These are phyloP conservation scores for Fratercula arctica DNA, from an alignment of 2,797 vertebrate species.

Conservation along the genomic window DNA sequence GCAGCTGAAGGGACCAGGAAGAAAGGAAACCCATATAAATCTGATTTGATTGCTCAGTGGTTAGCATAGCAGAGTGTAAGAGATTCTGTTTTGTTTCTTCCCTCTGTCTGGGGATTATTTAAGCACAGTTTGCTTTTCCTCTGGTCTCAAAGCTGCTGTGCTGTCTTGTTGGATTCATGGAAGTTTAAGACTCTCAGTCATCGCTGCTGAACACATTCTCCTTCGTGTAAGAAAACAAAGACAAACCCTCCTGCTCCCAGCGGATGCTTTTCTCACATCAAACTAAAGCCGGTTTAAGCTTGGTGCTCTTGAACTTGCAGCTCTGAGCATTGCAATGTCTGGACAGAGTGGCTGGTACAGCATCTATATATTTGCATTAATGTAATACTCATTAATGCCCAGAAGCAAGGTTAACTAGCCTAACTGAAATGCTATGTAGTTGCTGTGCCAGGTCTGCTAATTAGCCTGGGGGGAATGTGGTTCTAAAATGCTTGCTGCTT, in stretches of 20 bases:
- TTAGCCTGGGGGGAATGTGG: neutral
- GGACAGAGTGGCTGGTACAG: neutral
- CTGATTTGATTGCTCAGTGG: neutral
- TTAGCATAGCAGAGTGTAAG: neutral
- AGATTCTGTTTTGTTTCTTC: neutral
- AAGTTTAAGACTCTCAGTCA: neutral
- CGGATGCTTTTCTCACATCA: neutral
- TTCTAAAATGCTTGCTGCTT: neutral
- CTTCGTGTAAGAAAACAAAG: neutral
- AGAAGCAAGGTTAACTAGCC: neutral
- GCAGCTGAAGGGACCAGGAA: neutral
- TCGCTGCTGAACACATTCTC: neutral
- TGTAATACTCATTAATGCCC: neutral
- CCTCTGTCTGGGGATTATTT: neutral
- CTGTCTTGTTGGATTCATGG: neutral
- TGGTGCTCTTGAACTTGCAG: neutral
- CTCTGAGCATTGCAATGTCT: neutral
- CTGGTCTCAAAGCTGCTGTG: neutral
- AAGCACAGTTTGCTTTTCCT: neutral
- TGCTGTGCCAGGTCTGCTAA: neutral
- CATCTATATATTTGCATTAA: neutral
- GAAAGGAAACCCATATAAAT: neutral
- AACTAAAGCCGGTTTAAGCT: neutral
- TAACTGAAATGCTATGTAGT: neutral
- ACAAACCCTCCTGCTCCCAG: neutral